Base-by-base conservation (phyloP, 2,888 invertebrate species). In the Lampropteryx suffumata region DNA sequence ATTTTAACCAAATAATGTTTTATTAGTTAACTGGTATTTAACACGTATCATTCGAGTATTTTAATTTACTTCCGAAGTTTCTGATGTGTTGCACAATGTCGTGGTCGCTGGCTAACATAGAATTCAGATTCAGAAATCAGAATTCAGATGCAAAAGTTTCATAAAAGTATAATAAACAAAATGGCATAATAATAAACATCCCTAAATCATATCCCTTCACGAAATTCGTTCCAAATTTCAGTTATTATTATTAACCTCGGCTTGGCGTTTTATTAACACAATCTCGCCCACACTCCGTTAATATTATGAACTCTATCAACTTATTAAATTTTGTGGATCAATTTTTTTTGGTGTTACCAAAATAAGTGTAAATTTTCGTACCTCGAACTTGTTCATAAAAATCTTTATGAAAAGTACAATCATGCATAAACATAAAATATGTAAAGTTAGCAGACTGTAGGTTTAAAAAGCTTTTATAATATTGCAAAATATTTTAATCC, bases 391-490 rank as follows among this genome's bases (percentile, higher is more conserved):
- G 42, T 3, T 11, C 37, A 33, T 47, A 47, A 55, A 17, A 47
- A 43, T 42, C 34, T 55, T 50, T 47, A 55, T 55, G 47, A 47
- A 55, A 50, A 44, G 55, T 47, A 44, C 29, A 44, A 46, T 46
- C 47, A 29, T 32, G 39, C 24, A 36, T 32, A 34, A 41, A 35
- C 30, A 13, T 43, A 14, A 53, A 53, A 40, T 39, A 40, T 35
- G 27, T 42, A 30, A 2, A 2, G 2, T 3, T 41, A 40, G 39
- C 29, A 32, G 26, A 40, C 50, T 24, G 21, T 37, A 50, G 39
- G 4, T 4, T 4, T 2, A 2, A 17, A 39, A 50, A 44, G 39
- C 17, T 40, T 39, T n/a, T n/a, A n/a, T n/a, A n/a, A n/a, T n/a
- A n/a, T 2, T 17, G 4, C 17, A 17, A 17, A 17, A 17, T 3